Percentiles rank a stretch among this genome's conserved stretches.
Conservation (phyloP, 2,888 invertebrate genomes). For the Neocrepidodera transversa region DNA sequence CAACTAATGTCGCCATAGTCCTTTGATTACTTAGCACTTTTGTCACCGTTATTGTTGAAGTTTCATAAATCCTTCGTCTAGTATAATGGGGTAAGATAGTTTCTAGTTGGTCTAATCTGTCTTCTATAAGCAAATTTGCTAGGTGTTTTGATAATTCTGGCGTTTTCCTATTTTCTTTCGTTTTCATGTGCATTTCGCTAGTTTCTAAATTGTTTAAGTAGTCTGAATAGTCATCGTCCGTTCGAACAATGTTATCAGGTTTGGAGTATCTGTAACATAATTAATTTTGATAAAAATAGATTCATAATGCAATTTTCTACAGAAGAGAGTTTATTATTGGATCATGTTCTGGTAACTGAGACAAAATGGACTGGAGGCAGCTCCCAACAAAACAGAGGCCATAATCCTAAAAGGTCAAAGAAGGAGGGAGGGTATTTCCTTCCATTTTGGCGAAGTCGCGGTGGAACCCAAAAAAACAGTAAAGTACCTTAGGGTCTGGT, state of each 20-base stretch:
- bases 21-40: conserved; percentile 52
- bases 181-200: conserved; percentile 44
- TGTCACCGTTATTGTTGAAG: conserved; percentile 57
- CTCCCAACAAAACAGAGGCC: too few species aligned
- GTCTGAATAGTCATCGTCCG: conserved; percentile 9
- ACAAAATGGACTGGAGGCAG: too few species aligned
- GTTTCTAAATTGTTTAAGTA: conserved; percentile 25
- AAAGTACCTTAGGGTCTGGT: too few species aligned
- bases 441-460: too few species aligned
- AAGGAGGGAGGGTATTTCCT: too few species aligned
- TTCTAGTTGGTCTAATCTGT: conserved; percentile 56
- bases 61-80: conserved; percentile 53
- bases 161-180: conserved; percentile 42
- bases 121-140: conserved; percentile 56
- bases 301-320: too few species aligned
- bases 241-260: background rate
- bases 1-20: conserved; percentile 55
- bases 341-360: background rate
- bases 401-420: too few species aligned
- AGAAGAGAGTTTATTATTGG: too few species aligned
- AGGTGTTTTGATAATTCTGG: conserved; percentile 47
- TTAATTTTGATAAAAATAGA: background rate
- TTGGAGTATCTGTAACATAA: conserved; percentile 13
- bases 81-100: conserved; percentile 57
- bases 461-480: too few species aligned